Evolutionary conservation across 2,888 invertebrate species (phyloP).

Genomic region (Thelaira solivaga): DNA sequence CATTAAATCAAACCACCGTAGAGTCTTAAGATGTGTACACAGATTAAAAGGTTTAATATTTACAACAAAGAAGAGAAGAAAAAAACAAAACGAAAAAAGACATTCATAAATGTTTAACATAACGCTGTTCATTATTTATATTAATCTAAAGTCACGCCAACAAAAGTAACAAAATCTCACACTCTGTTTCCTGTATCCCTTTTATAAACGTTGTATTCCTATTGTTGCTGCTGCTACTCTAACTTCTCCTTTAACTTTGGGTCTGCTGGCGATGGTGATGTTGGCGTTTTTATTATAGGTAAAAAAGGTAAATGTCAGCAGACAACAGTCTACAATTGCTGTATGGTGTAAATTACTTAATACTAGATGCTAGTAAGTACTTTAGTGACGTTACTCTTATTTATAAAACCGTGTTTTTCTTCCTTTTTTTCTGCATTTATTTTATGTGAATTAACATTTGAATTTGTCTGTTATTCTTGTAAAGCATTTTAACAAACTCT

Average conservation of each 20-base stretch:
- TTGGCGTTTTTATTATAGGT: conserved; percentile 4
- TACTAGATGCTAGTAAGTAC: not conserved
- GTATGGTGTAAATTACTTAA: conserved; percentile 18
- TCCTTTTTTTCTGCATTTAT: not conserved
- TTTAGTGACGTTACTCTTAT: conserved; percentile 1
- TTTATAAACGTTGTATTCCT: not conserved
- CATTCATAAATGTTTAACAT: conserved; percentile 39
- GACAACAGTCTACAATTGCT: conserved; percentile 25
- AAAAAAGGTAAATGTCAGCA: conserved; percentile 41
- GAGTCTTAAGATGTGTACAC: conserved; percentile 36
- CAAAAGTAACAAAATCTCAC: not conserved
- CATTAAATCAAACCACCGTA: conserved; percentile 30
- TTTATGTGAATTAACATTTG: not conserved
- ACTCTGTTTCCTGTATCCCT: not conserved
- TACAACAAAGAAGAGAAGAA: not conserved
- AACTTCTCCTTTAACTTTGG: no score
- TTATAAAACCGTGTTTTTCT: not conserved
- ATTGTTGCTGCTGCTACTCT: not conserved
- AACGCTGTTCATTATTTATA: conserved; percentile 31
- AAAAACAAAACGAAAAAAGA: not conserved
- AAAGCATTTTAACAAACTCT: not conserved
- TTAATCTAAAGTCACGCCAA: not conserved
- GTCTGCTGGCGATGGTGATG: not conserved
- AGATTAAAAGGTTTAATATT: conserved; percentile 35
- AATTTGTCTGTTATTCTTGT: conserved; percentile 4